Conservation (phyloP, 30 jellyfish, hydroid and myxozoan genomes). For the Aurelia aurita complex sp. Pacific region DNA sequence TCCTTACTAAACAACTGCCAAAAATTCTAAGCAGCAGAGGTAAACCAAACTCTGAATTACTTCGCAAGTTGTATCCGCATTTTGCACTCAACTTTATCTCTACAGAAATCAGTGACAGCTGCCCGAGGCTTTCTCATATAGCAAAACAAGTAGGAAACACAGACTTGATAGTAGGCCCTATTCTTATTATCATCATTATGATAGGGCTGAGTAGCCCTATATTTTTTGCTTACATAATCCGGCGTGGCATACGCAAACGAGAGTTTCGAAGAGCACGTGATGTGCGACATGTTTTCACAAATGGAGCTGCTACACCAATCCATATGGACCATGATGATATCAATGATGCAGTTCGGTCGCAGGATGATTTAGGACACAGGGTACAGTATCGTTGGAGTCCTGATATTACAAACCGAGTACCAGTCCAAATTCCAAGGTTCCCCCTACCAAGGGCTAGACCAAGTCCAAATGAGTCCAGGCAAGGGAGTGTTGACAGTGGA, state of each 20-base stretch:
- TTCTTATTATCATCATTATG: slow-evolving; percentile 41
- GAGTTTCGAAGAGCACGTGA: slow-evolving; percentile 54
- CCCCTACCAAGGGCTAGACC: slow-evolving; percentile 61
- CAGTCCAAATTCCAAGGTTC: slow-evolving; percentile 43
- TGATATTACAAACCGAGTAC: slow-evolving; percentile 47
- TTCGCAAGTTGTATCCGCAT: slow-evolving; percentile 22
- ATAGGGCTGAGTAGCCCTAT: slow-evolving; percentile 72
- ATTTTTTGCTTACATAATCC: slow-evolving; percentile 47
- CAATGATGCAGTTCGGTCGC: slow-evolving; percentile 17
- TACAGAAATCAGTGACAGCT: slow-evolving; percentile 17
- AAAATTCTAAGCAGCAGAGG: slow-evolving; percentile 2
- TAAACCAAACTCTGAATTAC: slow-evolving; percentile 36
- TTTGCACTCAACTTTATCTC: slow-evolving; percentile 21
- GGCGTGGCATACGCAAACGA: slow-evolving; percentile 57
- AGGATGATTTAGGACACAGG: slow-evolving; percentile 19
- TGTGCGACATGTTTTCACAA: slow-evolving; percentile 51
- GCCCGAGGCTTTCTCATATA: slow-evolving; percentile 24
- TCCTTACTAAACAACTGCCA: slow-evolving; percentile 41
- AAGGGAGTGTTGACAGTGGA: slow-evolving; percentile 29
- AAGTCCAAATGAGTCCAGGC: slow-evolving; percentile 15
- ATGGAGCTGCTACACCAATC: slow-evolving; percentile 60
- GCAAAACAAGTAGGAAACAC: background rate
- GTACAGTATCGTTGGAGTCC: slow-evolving; percentile 71
- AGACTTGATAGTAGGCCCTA: slow-evolving; percentile 57
- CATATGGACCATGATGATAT: slow-evolving; percentile 22